These are phyloP conservation scores for Pycnomerus fuliginosus DNA, from an alignment of 2,888 invertebrate genomes.

Conservation along the genomic window DNA sequence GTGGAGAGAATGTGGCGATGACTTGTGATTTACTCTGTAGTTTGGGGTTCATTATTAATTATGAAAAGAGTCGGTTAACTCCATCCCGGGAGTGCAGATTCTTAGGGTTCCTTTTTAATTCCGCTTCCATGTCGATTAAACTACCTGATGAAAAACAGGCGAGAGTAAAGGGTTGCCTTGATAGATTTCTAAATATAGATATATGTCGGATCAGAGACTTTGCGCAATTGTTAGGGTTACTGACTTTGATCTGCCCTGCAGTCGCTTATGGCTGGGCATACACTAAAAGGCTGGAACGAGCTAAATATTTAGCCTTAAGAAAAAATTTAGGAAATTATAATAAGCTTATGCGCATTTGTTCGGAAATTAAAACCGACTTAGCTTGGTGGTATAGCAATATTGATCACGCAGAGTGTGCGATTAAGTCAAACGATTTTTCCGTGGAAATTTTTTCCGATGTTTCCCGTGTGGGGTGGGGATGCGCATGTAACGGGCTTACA, in stretches of 20 bases:
- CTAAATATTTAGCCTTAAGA: neutral
- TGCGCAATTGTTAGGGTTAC: neutral
- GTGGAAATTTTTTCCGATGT: neutral
- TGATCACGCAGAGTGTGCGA: neutral
- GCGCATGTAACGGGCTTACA: neutral
- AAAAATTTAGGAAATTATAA: neutral
- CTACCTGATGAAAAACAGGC: neutral
- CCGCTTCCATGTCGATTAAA: neutral
- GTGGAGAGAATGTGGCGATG: neutral
- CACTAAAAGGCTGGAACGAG: neutral
- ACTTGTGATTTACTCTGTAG: neutral
- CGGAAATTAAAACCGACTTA: neutral
- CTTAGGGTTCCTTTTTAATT: constrained; percentile 6
- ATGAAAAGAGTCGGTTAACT: constrained; percentile 1
- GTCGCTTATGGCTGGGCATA: neutral
- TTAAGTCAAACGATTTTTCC: neutral
- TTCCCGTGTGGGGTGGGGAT: neutral
- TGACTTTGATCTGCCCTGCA: neutral
- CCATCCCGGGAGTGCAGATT: neutral
- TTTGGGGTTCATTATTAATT: constrained; percentile 8
- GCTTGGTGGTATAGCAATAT: neutral
- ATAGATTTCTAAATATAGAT: neutral
- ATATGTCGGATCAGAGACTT: neutral
- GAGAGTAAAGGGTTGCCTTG: neutral
- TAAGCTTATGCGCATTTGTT: neutral